A percentile compares a stretch with the other conserved stretches of the same genome.
Evolutionary conservation across 2,113 vertebrate species (phyloP).

Genomic region (Anhinga rufa): DNA sequence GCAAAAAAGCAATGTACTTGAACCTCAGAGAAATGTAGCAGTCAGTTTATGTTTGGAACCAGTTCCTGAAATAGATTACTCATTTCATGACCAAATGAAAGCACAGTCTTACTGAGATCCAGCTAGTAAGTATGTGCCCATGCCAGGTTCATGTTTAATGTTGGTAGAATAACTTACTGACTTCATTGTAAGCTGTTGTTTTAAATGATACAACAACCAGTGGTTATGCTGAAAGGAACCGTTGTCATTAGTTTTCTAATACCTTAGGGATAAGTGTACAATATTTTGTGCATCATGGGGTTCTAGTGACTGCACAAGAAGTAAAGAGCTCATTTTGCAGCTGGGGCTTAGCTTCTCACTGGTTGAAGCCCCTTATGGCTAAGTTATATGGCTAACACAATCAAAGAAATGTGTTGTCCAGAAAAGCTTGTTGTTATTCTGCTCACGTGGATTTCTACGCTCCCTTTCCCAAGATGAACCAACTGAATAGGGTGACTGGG

Average conservation of each 20-base stretch:
- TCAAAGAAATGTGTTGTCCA: neutral
- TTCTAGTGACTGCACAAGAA: neutral
- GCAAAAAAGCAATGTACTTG: neutral
- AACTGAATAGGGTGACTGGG: neutral
- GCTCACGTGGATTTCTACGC: neutral
- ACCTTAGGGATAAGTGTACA: neutral
- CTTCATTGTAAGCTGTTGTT: neutral
- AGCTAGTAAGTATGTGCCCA: neutral
- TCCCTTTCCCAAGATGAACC: neutral
- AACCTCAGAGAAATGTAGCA: neutral
- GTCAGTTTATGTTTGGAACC: neutral
- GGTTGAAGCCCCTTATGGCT: neutral
- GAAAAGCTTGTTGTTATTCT: neutral
- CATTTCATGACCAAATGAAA: neutral
- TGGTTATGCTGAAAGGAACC: neutral
- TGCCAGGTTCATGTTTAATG: neutral
- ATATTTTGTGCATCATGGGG: neutral
- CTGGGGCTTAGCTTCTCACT: neutral
- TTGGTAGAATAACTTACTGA: neutral
- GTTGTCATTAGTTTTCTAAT: neutral
- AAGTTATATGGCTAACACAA: neutral
- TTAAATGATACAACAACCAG: neutral
- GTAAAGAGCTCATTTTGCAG: neutral
- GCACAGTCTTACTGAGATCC: neutral
- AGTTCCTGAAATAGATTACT: neutral